These are phyloP conservation scores for Drosophila vallismaia DNA, from an alignment of 2,888 invertebrate species.

Conservation along the genomic window DNA sequence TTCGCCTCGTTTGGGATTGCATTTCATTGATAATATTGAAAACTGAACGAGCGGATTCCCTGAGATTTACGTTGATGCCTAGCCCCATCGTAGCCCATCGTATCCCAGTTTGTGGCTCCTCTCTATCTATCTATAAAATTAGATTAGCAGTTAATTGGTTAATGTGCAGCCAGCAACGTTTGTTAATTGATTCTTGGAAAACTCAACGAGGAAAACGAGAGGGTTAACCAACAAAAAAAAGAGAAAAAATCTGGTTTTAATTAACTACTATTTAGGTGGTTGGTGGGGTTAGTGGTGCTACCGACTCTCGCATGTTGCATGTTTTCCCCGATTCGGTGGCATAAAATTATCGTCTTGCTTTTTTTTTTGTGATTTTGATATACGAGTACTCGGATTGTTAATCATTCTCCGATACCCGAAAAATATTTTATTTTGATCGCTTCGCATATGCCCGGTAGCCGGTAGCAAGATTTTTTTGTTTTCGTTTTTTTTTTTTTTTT, in stretches of 20 bases:
- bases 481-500: constrained; percentile 2
- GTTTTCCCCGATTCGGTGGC: constrained; percentile 60
- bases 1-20: constrained; percentile 58
- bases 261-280: constrained; percentile 73
- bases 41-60: constrained; percentile 43
- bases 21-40: constrained; percentile 77
- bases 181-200: constrained; percentile 76
- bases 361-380: constrained; percentile 29
- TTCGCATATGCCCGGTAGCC: constrained; percentile 50
- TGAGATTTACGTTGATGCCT: constrained; percentile 57
- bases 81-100: neutral
- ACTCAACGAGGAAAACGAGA: constrained; percentile 11
- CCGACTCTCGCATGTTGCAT: constrained; percentile 59
- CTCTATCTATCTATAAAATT: constrained; percentile 74
- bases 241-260: constrained; percentile 66
- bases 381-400: constrained; percentile 16
- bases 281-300: constrained; percentile 31
- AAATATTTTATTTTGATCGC: constrained; percentile 10
- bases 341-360: constrained; percentile 64
- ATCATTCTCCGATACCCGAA: constrained; percentile 31
- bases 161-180: constrained; percentile 80
- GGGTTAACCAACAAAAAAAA: constrained; percentile 2
- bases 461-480: constrained; percentile 1
- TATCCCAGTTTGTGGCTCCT: neutral
- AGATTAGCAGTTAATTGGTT: constrained; percentile 80